phyloP scores from a whole-genome alignment of 2,888 invertebrate genomes.

The Bellardia bayeri region DNA sequence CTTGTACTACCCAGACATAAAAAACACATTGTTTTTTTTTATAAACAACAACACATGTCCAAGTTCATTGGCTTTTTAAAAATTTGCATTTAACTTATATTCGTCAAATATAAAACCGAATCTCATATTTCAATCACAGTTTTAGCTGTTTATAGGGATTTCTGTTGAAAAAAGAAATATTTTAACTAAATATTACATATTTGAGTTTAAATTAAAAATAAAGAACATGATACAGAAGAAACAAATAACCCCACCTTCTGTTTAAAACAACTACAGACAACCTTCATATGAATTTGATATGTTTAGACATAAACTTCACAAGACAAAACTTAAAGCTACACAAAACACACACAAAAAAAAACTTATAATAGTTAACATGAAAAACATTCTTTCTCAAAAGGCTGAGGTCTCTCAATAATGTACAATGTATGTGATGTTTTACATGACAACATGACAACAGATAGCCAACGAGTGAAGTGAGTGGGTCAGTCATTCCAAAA shows the following conservation, averaged over 20 bases:
- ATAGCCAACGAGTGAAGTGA: constrained; percentile 24
- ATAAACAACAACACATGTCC: constrained; percentile 1
- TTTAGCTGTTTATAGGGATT: constrained; percentile 27
- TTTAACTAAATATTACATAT: constrained; percentile 20
- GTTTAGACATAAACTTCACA: constrained; percentile 68
- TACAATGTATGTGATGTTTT: constrained; percentile 63
- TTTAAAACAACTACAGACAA: constrained; percentile 26
- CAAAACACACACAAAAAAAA: not conserved
- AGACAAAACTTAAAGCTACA: constrained; percentile 49
- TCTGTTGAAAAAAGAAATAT: constrained; percentile 10
- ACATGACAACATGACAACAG: constrained; percentile 58
- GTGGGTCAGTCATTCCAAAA: constrained; percentile 53
- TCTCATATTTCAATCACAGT: constrained; percentile 64
- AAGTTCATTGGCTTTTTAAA: constrained; percentile 48
- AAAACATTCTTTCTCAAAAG: constrained; percentile 26
- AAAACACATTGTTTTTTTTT: not conserved
- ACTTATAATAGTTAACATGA: not conserved
- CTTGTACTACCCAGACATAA: not conserved
- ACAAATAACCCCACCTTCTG: constrained; percentile 11
- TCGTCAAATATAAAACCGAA: not conserved
- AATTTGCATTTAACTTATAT: constrained; percentile 17
- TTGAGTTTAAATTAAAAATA: constrained; percentile 4
- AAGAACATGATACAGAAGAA: constrained; percentile 28
- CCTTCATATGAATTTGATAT: constrained; percentile 67
- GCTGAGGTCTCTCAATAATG: constrained; percentile 8